Base-by-base conservation (phyloP, 1,140 invertebrate species). In the Cheumatopsyche charites region DNA sequence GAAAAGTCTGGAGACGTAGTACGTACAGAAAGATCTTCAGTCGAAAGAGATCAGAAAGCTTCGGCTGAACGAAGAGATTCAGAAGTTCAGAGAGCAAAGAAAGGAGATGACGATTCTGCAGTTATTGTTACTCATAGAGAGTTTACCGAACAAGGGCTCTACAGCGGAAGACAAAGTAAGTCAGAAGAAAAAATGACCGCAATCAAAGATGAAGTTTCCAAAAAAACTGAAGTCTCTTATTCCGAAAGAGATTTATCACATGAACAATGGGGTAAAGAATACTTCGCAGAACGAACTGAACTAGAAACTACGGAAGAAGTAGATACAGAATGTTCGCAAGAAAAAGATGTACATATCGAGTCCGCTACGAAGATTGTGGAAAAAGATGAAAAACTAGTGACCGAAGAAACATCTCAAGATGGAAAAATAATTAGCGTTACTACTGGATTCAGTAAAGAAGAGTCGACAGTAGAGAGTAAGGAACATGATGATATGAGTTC, bases 201-300 rank as follows among this genome's bases (percentile, higher is more conserved):
- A 13, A 72, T 85, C 0, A 84, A 82, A 79, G 83, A 85, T 74
- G 83, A 85, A 71, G 74, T 83, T 15, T 82, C 82, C 67, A 85
- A 82, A 74, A 83, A 82, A 77, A 78, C 82, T 65, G 83, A 85
- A 78, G 78, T 85, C 1, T 84, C 84, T 78, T 84, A 84, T 61
- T 85, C 83, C 0, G 83, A 85, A 79, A 77, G 83, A 75, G 83
- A 85, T 74, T 71, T 85, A 61, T 85, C 81, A 9, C 83, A 85
- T 76, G 83, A 85, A 66, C 83, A 84, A 74, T 85, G 83, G 83
- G 83, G 83, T 13, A 85, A 84, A 73, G 83, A 85, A 79, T 85
- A 85, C 76, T 85, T 85, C 72, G 81, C 82, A 42, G 80, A 84
- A 78, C 80, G 80, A 58, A 80, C 79, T 69, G 83, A 85, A 76